These are phyloP conservation scores for Paratilapia polleni DNA, from an alignment of 2,113 vertebrate genomes.

Conservation along the genomic window DNA sequence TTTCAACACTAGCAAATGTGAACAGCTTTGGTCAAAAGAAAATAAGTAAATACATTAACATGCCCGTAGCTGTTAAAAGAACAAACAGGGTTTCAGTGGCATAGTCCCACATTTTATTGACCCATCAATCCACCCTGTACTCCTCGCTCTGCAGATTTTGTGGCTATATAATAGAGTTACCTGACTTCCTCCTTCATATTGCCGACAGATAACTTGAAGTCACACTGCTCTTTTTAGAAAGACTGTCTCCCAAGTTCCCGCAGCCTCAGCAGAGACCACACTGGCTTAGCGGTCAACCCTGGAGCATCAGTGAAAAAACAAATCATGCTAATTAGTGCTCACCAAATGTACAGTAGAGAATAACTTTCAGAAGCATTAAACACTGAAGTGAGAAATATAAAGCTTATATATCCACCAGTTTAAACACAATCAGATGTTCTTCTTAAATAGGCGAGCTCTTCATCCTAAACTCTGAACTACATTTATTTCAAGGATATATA, in stretches of 20 bases:
- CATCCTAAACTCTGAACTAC: neutral
- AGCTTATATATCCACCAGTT: neutral
- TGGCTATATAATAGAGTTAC: too few species aligned
- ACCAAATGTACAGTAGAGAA: neutral
- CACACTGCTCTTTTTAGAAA: neutral
- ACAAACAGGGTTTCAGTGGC: too few species aligned
- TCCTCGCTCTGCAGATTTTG: neutral
- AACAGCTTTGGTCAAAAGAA: neutral
- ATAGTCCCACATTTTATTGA: too few species aligned
- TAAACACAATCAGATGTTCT: neutral
- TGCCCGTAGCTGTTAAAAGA: too few species aligned
- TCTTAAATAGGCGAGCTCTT: neutral
- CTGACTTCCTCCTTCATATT: neutral
- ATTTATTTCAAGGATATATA: neutral
- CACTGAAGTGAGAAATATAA: neutral
- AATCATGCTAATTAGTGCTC: slow-evolving; percentile 9
- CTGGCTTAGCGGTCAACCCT: slow-evolving; percentile 27
- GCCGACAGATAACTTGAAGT: neutral
- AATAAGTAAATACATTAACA: too few species aligned
- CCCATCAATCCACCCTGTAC: too few species aligned
- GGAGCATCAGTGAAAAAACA: slow-evolving; percentile 24
- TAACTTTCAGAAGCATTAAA: slow-evolving; percentile 3
- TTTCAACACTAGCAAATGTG: slow-evolving; percentile 7
- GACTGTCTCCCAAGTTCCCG: neutral
- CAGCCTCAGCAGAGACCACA: neutral